phyloP scores from a whole-genome alignment of 1,140 invertebrate genomes.

The Ceratosolen fusciceps region DNA sequence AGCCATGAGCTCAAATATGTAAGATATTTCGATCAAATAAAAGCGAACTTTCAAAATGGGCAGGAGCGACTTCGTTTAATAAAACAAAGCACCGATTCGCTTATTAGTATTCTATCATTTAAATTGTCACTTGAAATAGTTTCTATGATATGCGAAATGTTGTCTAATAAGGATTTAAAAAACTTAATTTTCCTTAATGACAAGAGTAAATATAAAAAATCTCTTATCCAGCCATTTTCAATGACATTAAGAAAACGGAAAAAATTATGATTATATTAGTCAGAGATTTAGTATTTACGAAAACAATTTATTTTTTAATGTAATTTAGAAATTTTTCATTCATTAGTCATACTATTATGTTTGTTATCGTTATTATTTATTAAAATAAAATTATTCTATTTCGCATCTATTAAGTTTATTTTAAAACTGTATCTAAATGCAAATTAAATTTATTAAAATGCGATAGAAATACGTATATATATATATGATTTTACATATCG shows the following conservation, averaged over 20 bases:
- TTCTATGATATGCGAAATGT: slow-evolving; percentile 51
- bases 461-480: too few relatives aligned
- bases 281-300: too few relatives aligned
- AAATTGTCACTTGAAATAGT: slow-evolving; percentile 1
- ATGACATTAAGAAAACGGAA: background rate
- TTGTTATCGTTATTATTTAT: too few relatives aligned
- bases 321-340: too few relatives aligned
- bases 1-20: background rate
- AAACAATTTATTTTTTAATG: too few relatives aligned
- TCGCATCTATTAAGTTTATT: too few relatives aligned
- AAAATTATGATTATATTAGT: too few relatives aligned
- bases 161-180: background rate
- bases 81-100: background rate
- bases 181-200: slow-evolving; percentile 16
- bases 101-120: background rate
- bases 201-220: background rate
- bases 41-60: background rate
- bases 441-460: too few relatives aligned
- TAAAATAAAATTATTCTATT: too few relatives aligned
- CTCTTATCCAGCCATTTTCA: background rate
- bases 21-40: background rate
- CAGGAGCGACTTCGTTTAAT: background rate
- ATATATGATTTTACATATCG: too few relatives aligned
- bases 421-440: too few relatives aligned
- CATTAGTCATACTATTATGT: too few relatives aligned